phyloP scores from a whole-genome alignment of 2,113 vertebrate genomes.

The Poeciliopsis occidentalis region DNA sequence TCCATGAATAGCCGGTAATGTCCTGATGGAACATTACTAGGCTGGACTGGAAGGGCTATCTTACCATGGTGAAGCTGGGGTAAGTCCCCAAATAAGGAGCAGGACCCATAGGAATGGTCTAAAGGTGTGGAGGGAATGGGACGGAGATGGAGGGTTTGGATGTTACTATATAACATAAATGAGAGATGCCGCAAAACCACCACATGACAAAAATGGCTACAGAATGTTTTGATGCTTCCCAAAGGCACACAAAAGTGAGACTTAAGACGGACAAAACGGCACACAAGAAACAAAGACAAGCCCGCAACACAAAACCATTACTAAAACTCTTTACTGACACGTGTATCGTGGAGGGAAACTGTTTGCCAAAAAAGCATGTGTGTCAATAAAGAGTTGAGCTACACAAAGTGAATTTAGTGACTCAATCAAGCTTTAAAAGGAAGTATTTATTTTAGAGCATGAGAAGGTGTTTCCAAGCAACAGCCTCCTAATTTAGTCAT shows the following conservation, averaged over 20 bases:
- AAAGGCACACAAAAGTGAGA: not conserved
- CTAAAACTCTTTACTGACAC: constrained; percentile 4
- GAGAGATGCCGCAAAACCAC: constrained; percentile 43
- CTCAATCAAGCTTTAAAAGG: constrained; percentile 11
- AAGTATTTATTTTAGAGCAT: not conserved
- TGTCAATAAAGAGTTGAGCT: constrained; percentile 1
- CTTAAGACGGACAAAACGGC: constrained; percentile 3
- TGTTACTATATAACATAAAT: constrained; percentile 69
- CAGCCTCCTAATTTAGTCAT: constrained; percentile 31
- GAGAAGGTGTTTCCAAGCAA: constrained; percentile 56
- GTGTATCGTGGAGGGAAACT: constrained; percentile 24
- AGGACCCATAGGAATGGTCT: constrained; percentile 78
- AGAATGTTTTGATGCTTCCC: not conserved
- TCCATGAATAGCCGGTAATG: constrained; percentile 66
- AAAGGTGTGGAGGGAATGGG: constrained; percentile 64
- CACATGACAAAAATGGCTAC: not conserved
- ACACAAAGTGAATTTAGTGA: not conserved
- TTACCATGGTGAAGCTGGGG: constrained; percentile 90
- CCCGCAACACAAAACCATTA: constrained; percentile 30
- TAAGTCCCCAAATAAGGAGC: constrained; percentile 81
- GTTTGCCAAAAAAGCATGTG: constrained; percentile 3
- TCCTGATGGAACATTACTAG: constrained; percentile 50
- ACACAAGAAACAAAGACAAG: constrained; percentile 31
- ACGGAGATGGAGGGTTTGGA: constrained; percentile 68
- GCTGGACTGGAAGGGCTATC: constrained; percentile 67